Evolutionary conservation across 2,797 vertebrate genomes (phyloP).

Genomic region (Artibeus lituratus): DNA sequence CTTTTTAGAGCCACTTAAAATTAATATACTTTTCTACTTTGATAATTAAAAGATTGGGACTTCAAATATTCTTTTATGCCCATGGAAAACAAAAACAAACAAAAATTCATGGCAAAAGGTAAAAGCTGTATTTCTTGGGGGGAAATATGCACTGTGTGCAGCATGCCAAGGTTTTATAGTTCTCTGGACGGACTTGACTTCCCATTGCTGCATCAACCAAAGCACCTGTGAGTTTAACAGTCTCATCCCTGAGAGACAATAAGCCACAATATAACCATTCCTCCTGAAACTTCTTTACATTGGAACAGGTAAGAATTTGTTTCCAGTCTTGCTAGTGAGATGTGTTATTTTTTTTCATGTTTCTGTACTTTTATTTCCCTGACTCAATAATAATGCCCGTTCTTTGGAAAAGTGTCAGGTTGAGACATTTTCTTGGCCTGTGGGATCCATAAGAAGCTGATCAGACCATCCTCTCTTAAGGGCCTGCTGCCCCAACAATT

Average conservation of each 20-base stretch:
- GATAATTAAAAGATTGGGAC: background rate
- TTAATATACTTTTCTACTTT: background rate
- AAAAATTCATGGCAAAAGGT: background rate
- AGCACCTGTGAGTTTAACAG: background rate
- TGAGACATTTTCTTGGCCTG: conserved; percentile 6
- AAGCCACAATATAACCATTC: background rate
- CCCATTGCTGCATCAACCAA: background rate
- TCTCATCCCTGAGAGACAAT: background rate
- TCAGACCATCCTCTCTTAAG: background rate
- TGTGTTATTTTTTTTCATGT: background rate
- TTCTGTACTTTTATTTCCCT: background rate
- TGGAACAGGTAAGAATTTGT: background rate
- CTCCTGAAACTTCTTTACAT: background rate
- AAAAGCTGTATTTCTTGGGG: background rate
- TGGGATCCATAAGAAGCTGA: background rate
- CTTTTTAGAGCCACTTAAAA: background rate
- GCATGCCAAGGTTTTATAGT: background rate
- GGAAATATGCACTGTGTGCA: background rate
- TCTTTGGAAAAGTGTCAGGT: background rate
- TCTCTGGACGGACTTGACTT: background rate
- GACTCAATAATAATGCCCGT: background rate
- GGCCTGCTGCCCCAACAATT: background rate
- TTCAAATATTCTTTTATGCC: background rate
- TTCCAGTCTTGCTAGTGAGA: background rate
- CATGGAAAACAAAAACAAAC: background rate